Conservation (phyloP, 2,888 invertebrate species). For the Metellina segmentata region DNA sequence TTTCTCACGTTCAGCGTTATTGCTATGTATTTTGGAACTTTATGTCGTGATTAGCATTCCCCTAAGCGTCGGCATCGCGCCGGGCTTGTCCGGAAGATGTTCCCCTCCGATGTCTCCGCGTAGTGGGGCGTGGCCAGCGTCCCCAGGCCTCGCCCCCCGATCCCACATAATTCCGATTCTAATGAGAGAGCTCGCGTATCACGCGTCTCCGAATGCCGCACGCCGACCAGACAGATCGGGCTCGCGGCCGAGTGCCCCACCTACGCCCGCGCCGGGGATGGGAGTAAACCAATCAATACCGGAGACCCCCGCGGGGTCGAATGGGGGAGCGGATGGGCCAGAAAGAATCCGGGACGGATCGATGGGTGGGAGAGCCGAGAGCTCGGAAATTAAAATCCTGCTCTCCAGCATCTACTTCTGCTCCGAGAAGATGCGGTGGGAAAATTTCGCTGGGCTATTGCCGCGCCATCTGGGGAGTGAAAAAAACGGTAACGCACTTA, state of each 20-base stretch:
- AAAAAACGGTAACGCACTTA: conserved; percentile 24
- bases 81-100: conserved; percentile 37
- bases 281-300: conserved; percentile 9
- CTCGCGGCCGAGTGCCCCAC: conserved; percentile 29
- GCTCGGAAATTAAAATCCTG: background rate
- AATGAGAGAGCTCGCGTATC: conserved; percentile 60
- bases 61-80: conserved; percentile 7
- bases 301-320: background rate
- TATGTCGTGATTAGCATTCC: background rate
- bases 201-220: conserved; percentile 35
- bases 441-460: conserved; percentile 18
- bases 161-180: conserved; percentile 73
- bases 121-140: conserved; percentile 8
- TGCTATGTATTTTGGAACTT: conserved; percentile 39
- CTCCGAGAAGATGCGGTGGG: background rate
- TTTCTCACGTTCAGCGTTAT: conserved; percentile 28
- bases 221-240: conserved; percentile 38
- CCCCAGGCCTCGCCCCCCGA: conserved; percentile 24
- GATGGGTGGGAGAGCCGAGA: background rate
- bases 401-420: background rate
- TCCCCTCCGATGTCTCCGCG: conserved; percentile 9
- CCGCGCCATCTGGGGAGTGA: conserved; percentile 58
- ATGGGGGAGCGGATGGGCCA: background rate
- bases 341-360: background rate
- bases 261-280: background rate